Evolutionary conservation across 1,140 invertebrate genomes (phyloP).

Genomic region (Lanistes nyassanus): DNA sequence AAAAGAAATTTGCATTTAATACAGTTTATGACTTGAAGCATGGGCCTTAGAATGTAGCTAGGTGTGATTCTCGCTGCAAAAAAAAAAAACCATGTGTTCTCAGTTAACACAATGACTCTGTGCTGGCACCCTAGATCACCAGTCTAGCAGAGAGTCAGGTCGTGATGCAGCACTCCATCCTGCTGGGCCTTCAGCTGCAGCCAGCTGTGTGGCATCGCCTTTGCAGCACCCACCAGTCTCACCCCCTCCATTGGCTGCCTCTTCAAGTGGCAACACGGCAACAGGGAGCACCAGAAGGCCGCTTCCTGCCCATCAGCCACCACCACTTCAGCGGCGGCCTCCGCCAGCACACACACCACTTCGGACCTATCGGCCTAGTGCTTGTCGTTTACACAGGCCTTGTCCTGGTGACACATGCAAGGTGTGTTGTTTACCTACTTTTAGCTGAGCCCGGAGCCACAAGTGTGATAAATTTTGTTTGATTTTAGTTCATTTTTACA

Average conservation of each 20-base stretch:
- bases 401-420: slow-evolving; percentile 20
- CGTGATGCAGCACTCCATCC: neutral
- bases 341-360: slow-evolving; percentile 40
- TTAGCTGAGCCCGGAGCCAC: slow-evolving; percentile 1
- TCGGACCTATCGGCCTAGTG: neutral
- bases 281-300: slow-evolving; percentile 35
- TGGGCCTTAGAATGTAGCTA: too few relatives aligned
- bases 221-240: neutral
- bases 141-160: neutral
- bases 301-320: slow-evolving; percentile 41
- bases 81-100: too few relatives aligned
- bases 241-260: neutral
- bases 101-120: too few relatives aligned
- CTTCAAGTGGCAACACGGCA: slow-evolving; percentile 31
- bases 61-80: too few relatives aligned
- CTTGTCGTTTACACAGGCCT: slow-evolving; percentile 3
- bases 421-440: slow-evolving; percentile 11
- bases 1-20: too few relatives aligned
- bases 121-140: too few relatives aligned
- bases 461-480: neutral
- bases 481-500: too few relatives aligned
- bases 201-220: slow-evolving; percentile 1
- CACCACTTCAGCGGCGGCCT: slow-evolving; percentile 40
- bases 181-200: neutral
- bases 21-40: too few relatives aligned